Base-by-base conservation (phyloP, 2,888 invertebrate genomes). In the Oasisia sp. region DNA sequence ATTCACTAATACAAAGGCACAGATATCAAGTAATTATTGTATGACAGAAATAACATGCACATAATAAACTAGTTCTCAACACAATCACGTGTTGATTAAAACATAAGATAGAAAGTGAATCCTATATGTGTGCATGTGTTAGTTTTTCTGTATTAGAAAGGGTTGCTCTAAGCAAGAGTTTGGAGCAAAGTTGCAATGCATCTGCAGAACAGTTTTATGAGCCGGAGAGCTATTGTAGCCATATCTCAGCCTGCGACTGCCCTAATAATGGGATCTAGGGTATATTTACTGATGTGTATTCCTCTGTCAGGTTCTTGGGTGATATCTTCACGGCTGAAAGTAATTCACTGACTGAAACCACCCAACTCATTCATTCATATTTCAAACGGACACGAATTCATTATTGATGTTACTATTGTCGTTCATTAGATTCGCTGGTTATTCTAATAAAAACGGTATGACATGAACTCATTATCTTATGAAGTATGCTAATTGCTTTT, bases 331-430 rank as follows among this genome's bases (percentile, higher is more conserved):
- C 27, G 74, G 74, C 74, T 74, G 74, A 74, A 74, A 74, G 27
- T 27, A 74, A 74, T 74, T n/a, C 74, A 74, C 74, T 74, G n/a
- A n/a, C 74, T 74, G 74, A 74, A 74, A 74, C 74, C n/a, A 38
- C 1, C 38, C 38, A 38, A 27, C 74, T n/a, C 27, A 5, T 74
- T 27, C 27, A 3, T 27, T 74, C 27, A 27, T 7, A 74, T 19
- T 58, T 58, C 58, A 58, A 19, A 27, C 58, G 19, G 19, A 45
- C 9, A 50, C 9, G 14, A 50, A 38, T 38, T 50, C 14, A 50
- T 50, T 50, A 50, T 50, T 50, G 50, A 12, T 50, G 1, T 50
- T n/a, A 74, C 74, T 74, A 74, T 74, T 19, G 3, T 27, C 27
- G 74, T 74, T 19, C 74, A 74, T 74, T 19, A 27, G 27, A 74